phyloP scores from a whole-genome alignment of 1,140 invertebrate genomes.

The Chrysopa pallens region DNA sequence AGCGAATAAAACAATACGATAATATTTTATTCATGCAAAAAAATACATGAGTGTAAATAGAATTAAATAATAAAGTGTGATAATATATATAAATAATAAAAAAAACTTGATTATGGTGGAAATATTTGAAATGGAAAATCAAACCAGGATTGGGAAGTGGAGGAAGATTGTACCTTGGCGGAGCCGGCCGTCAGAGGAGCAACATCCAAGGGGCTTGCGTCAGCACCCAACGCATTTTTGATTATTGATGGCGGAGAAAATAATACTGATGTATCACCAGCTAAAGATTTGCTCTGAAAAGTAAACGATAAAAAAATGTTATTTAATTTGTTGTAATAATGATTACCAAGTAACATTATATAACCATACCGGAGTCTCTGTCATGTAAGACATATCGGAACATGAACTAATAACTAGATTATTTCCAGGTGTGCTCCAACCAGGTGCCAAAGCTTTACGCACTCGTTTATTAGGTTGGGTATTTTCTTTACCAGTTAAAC shows the following conservation, averaged over 20 bases:
- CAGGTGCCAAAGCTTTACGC: conserved; percentile 52
- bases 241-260: conserved; percentile 74
- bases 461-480: conserved; percentile 45
- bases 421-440: conserved; percentile 42
- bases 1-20: too few relatives aligned
- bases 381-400: conserved; percentile 39
- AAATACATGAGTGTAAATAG: not conserved
- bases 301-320: conserved; percentile 4
- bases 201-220: conserved; percentile 15
- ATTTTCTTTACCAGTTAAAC: conserved; percentile 42
- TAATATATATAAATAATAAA: conserved; percentile 3
- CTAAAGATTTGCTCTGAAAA: conserved; percentile 65
- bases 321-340: not conserved
- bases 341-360: not conserved
- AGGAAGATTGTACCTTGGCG: conserved; percentile 18
- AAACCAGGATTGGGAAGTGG: conserved; percentile 9
- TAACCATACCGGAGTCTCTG: conserved; percentile 58
- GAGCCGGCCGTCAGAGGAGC: conserved; percentile 12
- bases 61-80: conserved; percentile 4
- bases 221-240: conserved; percentile 34
- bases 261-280: conserved; percentile 54
- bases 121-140: conserved; percentile 18
- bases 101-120: conserved; percentile 9
- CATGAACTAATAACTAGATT: conserved; percentile 15
- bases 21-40: too few relatives aligned